A percentile compares a stretch with the other conserved stretches of the same genome.
phyloP scores from a whole-genome alignment of 2,113 vertebrate species.

The Odontophorus gujanensis region DNA sequence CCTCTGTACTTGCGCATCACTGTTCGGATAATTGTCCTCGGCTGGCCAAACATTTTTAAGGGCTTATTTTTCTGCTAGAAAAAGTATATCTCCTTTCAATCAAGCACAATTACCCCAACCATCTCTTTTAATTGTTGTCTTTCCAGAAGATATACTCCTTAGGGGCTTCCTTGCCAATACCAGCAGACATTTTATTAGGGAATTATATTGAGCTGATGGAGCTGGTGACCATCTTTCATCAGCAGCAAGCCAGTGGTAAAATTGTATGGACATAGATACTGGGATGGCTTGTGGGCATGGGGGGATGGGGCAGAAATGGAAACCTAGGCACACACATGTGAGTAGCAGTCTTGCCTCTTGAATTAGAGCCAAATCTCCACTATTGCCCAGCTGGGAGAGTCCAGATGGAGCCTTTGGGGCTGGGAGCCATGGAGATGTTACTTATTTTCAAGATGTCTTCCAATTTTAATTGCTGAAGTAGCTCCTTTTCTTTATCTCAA shows the following conservation, averaged over 20 bases:
- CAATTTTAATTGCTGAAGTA: slow-evolving; percentile 29
- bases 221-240: background rate
- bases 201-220: background rate
- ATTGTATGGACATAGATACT: background rate
- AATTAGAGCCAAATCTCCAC: slow-evolving; percentile 38
- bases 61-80: slow-evolving; percentile 57
- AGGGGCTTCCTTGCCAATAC: slow-evolving; percentile 1
- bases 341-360: slow-evolving; percentile 26
- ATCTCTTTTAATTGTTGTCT: slow-evolving; percentile 18
- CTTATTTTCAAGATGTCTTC: background rate
- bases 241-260: background rate
- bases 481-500: slow-evolving; percentile 29
- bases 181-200: background rate
- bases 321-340: background rate
- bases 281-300: background rate
- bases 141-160: slow-evolving; percentile 9
- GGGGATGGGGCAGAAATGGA: background rate
- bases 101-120: background rate
- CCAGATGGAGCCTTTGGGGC: slow-evolving; percentile 44
- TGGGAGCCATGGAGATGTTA: slow-evolving; percentile 12
- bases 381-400: slow-evolving; percentile 17
- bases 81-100: slow-evolving; percentile 28
- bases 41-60: slow-evolving; percentile 35
- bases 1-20: background rate
- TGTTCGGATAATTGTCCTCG: background rate